phyloP scores from a whole-genome alignment of 2,113 vertebrate genomes.

The Platycercus adscitus region DNA sequence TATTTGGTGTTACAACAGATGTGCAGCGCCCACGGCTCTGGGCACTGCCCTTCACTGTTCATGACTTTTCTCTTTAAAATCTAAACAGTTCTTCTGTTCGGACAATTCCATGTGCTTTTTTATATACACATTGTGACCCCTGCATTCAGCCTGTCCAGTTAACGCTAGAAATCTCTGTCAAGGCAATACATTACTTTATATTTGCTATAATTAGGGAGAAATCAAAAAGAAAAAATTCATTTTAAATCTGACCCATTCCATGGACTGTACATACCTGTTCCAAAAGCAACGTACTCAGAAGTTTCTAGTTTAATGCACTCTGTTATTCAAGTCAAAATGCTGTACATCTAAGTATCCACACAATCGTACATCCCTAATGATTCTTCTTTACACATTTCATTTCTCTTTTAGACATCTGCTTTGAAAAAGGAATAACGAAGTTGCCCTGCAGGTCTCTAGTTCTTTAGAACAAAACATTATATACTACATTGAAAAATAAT shows the following conservation, averaged over 20 bases:
- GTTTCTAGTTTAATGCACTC: conserved; percentile 69
- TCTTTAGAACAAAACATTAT: conserved; percentile 81
- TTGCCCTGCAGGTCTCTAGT: conserved; percentile 74
- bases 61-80: conserved; percentile 52
- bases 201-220: conserved; percentile 75
- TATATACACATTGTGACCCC: conserved; percentile 73
- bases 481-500: conserved; percentile 86
- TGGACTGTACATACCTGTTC: conserved; percentile 72
- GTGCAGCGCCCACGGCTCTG: conserved; percentile 61
- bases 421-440: conserved; percentile 76
- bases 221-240: conserved; percentile 72
- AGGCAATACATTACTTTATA: conserved; percentile 78
- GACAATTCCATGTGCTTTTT: conserved; percentile 64
- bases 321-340: conserved; percentile 71
- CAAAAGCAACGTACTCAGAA: conserved; percentile 68
- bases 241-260: conserved; percentile 74
- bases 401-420: conserved; percentile 72
- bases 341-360: conserved; percentile 77
- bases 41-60: conserved; percentile 36
- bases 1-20: conserved; percentile 86
- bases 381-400: conserved; percentile 58
- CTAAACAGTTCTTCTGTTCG: conserved; percentile 61
- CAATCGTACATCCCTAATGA: conserved; percentile 64
- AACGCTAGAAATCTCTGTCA: conserved; percentile 73
- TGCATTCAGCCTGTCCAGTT: conserved; percentile 65